Evolutionary conservation across 2,113 vertebrate genomes (phyloP), one percentile per base, ranked within the genome.

Genomic region (Corythornis madagascariensis): DNA sequence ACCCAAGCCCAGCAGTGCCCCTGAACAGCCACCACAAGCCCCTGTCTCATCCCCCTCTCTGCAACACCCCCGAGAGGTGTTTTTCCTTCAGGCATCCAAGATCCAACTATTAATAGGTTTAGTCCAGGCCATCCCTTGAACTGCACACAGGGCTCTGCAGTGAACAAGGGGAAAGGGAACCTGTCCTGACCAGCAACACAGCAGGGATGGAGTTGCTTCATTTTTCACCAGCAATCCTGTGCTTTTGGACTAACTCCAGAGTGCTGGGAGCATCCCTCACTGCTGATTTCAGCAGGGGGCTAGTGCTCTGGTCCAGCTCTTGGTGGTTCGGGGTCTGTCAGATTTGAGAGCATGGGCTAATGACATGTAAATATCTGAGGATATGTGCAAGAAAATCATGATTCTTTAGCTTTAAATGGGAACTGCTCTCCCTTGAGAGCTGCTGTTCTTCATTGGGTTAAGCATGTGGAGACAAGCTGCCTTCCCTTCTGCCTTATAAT

Each of bases 331-430:
- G 47, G 59, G 74, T 82, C 66, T 8, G 3, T 17, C 31, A 79
- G 50, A 76, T 93, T 90, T 76, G 55, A 84, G 48, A 48, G 48
- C 65, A 83, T 25, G 52, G 79, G 69, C 83, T 94, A 96, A 93
- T 71, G 57, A 88, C 86, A 88, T 65, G 83, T 40, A 91, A 86
- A 90, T 95, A 90, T 93, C 90, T n/a, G 20, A 88, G 72, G 86
- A 88, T 60, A 89, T 91, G 33, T 88, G 67, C 91, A 88, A 88
- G 38, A 90, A 93, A 95, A 96, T 92, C 40, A 86, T 86, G 10
- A 43, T 86, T 88, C 65, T 81, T 89, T 73, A 89, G 55, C 56
- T 95, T 91, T 80, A 93, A 83, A 86, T 52, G 92, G 79, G 70
- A 91, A 88, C 60, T 64, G 56, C 60, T 83, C 38, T 75, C 79